Base-by-base conservation (phyloP, 1,140 invertebrate species). In the Zaprionus tsacasi region DNA sequence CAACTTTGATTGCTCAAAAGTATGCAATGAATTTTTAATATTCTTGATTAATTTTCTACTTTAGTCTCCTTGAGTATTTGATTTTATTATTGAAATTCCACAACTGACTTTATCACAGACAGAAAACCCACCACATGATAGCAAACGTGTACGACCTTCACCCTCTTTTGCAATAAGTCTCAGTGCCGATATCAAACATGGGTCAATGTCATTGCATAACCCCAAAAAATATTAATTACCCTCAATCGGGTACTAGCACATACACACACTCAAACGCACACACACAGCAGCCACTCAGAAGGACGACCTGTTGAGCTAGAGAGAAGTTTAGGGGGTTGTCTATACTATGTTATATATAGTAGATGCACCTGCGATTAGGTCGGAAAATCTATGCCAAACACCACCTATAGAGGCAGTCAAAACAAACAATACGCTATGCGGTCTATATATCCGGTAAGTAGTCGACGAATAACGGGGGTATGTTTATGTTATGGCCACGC, bases 341-440 rank as follows among this genome's bases (percentile, higher is more conserved):
- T 74, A 57, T 48, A 66, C n/a, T 15, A 67, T n/a, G n/a, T n/a
- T n/a, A n/a, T n/a, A n/a, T 43, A 70, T 45, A 45, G n/a, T 6
- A 45, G 40, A 38, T 10, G 33, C 81, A 89, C 86, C 85, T 89
- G 81, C 83, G 70, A 58, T 68, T 64, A 82, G 57, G 70, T 58
- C 68, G 73, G 80, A 64, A 89, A 69, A 78, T 89, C 76, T 85
- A 67, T 74, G 81, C 66, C 69, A 81, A 79, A 79, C 83, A 88
- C 81, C 85, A 88, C 77, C 83, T 88, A 88, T 63, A 36, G 76
- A 72, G 73, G 55, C 60, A 69, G 61, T 76, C 61, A 78, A 67
- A 68, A 59, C 59, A 70, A 81, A 79, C 68, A 79, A 76, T 76
- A 59, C 64, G 58, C 38, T 55, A 71, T 50, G 36, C 45, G 27